Conservation (phyloP, 1,140 invertebrate species). For the Tetramorium simillimum region DNA sequence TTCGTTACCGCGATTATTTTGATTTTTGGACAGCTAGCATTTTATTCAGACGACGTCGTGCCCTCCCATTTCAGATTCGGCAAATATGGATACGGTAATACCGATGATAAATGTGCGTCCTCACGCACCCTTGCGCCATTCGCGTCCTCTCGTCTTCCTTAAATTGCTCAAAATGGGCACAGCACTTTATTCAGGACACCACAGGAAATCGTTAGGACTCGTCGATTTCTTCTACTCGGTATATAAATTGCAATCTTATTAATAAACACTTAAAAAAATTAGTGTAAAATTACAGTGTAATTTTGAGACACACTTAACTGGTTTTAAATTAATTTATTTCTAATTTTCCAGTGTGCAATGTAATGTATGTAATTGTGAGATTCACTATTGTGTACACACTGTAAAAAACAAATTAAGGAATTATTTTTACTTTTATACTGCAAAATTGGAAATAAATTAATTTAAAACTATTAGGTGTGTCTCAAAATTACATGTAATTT, state of each 20-base stretch:
- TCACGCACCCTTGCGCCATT: background rate
- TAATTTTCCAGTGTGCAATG: too few species aligned
- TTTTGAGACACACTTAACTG: too few species aligned
- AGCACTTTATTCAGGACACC: background rate
- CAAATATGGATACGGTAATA: background rate
- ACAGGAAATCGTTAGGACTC: background rate
- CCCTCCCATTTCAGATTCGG: background rate
- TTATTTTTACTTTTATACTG: too few species aligned
- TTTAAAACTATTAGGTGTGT: too few species aligned
- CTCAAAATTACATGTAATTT: too few species aligned
- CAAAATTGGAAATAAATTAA: too few species aligned
- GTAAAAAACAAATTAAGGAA: too few species aligned
- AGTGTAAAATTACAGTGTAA: too few species aligned
- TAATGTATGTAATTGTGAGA: too few species aligned
- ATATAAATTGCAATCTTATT: background rate
- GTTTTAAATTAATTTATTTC: too few species aligned
- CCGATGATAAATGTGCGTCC: constrained; percentile 14
- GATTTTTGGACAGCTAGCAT: background rate
- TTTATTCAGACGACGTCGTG: background rate
- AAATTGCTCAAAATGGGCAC: background rate
- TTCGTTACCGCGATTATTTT: background rate
- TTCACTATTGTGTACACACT: too few species aligned
- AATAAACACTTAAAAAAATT: background rate
- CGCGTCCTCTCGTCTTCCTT: background rate
- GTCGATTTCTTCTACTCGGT: background rate